Conservation (phyloP, 2,888 invertebrate species). For the Athalia circularis region DNA sequence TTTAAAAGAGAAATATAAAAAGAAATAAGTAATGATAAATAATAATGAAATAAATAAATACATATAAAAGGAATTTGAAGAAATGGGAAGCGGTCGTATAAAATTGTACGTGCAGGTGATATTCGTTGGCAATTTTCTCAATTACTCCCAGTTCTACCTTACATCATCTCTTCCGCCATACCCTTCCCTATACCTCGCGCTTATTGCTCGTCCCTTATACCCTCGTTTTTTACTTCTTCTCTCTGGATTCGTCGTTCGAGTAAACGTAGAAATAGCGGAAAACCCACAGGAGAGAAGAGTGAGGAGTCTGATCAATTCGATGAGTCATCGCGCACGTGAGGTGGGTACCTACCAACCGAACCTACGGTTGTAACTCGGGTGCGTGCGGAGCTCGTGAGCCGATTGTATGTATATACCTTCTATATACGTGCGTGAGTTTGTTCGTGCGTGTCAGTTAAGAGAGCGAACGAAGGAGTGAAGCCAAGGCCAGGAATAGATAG, state of each 20-base stretch:
- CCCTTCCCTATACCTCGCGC: neutral
- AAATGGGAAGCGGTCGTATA: too few species aligned
- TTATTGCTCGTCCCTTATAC: too few species aligned
- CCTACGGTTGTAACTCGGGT: neutral
- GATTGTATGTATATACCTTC: neutral
- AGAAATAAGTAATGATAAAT: too few species aligned
- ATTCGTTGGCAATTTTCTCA: too few species aligned
- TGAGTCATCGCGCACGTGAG: conserved; percentile 28
- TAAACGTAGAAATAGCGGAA: neutral
- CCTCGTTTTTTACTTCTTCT: neutral
- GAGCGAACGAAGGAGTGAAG: conserved; percentile 16
- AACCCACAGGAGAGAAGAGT: neutral
- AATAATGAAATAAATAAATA: too few species aligned
- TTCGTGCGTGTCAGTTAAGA: conserved; percentile 11
- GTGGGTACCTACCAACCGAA: neutral
- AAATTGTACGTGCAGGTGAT: too few species aligned
- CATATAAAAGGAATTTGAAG: too few species aligned
- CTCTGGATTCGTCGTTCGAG: neutral
- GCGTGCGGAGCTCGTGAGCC: neutral
- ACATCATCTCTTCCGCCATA: neutral
- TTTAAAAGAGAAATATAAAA: too few species aligned
- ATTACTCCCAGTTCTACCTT: neutral
- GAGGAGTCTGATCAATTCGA: conserved; percentile 25
- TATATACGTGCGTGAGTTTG: neutral
- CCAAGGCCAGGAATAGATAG: conserved; percentile 26